Evolutionary conservation across 2,797 vertebrate genomes (phyloP), one percentile per base, ranked within the genome.

Genomic region (Danio aesculapii): DNA sequence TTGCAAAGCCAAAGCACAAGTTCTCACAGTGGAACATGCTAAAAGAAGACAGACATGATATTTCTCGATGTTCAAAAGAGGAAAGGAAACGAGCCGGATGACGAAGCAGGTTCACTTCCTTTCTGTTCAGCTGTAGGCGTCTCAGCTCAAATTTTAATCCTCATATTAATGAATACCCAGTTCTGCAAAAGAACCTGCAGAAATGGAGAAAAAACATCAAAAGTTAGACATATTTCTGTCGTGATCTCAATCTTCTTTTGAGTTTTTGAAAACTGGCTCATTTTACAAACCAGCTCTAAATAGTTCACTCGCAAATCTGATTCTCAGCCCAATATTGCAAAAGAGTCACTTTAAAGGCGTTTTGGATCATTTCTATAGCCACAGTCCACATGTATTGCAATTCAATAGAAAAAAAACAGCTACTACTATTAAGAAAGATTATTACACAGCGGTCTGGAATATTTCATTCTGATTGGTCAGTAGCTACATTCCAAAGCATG

Each of bases 201-300:
- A 86, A 86, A 41, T n/a, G 82, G 12, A 84, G 12, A 84, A 84
- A 84, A 2, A 77, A 70, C 41, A 69, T 12, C 53, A 19, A 83
- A 30, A 79, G n/a, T 39, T 39, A 55, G 0, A 71, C 9, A 8
- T 2, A 3, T 9, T 14, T 55, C 43, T 46, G 10, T n/a, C 12
- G 6, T 16, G 2, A 6, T 52, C 12, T 30, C 30, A 30, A 30
- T 30, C 30, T 30, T 30, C 30, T 1, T 3, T 30, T 30, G n/a
- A n/a, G n/a, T 30, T 30, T 58, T 10, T 6, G 19, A 21, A 2
- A 30, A 30, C 13, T 58, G 17, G 19, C 21, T 69, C 8, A n/a
- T 7, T 47, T 67, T 49, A 21, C 19, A 67, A 67, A 21, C 30
- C 11, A 13, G 19, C 17, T 14, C 12, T 2, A 8, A 67, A 67